Evolutionary conservation across 2,797 vertebrate genomes (phyloP).

Genomic region (Nyctibius grandis): DNA sequence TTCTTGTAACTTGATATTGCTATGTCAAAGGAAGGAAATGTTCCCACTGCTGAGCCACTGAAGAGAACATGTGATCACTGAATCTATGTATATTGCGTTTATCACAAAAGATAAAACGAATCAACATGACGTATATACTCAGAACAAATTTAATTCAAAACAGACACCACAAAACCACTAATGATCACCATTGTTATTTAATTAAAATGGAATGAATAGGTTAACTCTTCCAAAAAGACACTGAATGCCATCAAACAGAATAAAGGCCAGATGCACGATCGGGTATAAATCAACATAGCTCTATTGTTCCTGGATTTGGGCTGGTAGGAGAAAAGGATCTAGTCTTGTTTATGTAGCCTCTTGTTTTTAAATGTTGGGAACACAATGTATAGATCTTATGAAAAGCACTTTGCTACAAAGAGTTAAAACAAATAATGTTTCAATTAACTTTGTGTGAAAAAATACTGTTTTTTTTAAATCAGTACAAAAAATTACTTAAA

Average conservation of each 20-base stretch:
- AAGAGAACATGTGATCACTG: neutral
- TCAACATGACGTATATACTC: neutral
- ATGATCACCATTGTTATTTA: neutral
- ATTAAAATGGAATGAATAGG: constrained; percentile 12
- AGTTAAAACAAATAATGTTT: neutral
- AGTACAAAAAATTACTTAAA: neutral
- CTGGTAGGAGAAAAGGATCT: neutral
- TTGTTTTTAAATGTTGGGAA: neutral
- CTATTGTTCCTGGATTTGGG: neutral
- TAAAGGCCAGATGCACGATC: neutral
- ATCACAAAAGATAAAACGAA: neutral
- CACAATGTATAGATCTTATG: accelerated
- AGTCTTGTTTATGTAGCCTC: neutral
- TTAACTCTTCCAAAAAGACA: neutral
- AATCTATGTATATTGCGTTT: neutral
- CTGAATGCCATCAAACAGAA: neutral
- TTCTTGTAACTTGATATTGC: neutral
- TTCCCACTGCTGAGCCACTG: neutral
- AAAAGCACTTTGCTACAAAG: neutral
- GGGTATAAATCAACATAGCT: neutral
- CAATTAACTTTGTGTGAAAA: neutral
- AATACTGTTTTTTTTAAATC: neutral
- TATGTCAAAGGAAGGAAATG: neutral
- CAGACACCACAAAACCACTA: neutral
- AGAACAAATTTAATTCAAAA: constrained; percentile 22